These are phyloP conservation scores for Pegoplata infirma DNA, from an alignment of 2,888 invertebrate genomes.

Conservation along the genomic window DNA sequence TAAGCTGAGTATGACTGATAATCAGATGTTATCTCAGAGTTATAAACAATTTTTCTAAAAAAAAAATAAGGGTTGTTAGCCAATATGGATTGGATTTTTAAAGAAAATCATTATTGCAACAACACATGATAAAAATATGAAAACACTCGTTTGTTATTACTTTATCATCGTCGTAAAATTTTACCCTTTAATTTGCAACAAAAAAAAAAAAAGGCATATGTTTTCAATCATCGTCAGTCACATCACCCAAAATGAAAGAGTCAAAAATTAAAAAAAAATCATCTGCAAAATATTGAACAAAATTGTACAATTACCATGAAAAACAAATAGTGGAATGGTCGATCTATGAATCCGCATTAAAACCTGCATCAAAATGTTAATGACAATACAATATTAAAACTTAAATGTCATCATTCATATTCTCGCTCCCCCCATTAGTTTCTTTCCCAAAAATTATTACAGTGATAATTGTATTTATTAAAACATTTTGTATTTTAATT, in stretches of 20 bases:
- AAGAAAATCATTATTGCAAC: constrained; percentile 11
- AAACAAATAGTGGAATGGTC: neutral
- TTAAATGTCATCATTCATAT: constrained; percentile 54
- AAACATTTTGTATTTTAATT: constrained; percentile 6
- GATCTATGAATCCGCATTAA: neutral
- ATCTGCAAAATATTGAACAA: constrained; percentile 53
- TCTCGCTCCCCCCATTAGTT: neutral
- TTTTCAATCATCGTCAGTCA: constrained; percentile 31
- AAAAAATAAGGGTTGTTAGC: constrained; percentile 55
- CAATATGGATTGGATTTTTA: constrained; percentile 48
- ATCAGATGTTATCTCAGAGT: constrained; percentile 58
- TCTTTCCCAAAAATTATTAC: constrained; percentile 23
- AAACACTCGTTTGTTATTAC: constrained; percentile 38
- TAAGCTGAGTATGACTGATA: constrained; percentile 42
- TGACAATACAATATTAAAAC: constrained; percentile 46
- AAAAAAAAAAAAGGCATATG: constrained; percentile 46
- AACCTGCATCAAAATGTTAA: neutral
- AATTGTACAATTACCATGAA: neutral
- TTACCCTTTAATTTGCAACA: constrained; percentile 57
- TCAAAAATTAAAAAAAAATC: constrained; percentile 40
- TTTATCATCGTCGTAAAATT: constrained; percentile 30
- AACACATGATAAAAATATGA: constrained; percentile 20
- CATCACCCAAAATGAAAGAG: neutral
- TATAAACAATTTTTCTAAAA: constrained; percentile 38
- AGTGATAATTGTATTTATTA: constrained; percentile 54